phyloP scores from a whole-genome alignment of 1,140 invertebrate genomes.

The Delia radicum region DNA sequence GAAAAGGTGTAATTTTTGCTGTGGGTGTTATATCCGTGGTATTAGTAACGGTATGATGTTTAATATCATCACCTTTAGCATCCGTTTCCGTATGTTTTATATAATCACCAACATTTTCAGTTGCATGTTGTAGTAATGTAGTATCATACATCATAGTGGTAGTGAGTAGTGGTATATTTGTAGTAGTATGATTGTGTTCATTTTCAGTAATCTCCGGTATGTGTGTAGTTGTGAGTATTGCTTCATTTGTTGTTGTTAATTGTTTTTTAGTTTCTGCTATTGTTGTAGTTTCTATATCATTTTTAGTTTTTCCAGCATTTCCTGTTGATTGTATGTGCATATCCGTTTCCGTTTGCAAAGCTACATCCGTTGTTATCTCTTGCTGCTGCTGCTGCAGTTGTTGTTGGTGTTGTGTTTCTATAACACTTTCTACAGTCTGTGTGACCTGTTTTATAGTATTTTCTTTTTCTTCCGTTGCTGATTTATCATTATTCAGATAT shows the following conservation, averaged over 20 bases:
- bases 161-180: not conserved
- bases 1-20: not conserved
- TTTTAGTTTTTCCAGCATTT: not conserved
- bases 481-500: not conserved
- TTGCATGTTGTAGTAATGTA: not conserved
- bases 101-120: not conserved
- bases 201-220: not conserved
- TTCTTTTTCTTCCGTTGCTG: not conserved
- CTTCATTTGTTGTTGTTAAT: not conserved
- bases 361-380: not conserved
- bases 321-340: conserved; percentile 4
- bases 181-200: not conserved
- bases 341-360: conserved; percentile 3
- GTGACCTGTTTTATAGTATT: not conserved
- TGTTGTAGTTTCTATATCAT: not conserved
- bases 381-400: conserved; percentile 13
- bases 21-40: too few species aligned
- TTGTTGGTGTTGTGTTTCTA: not conserved
- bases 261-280: not conserved
- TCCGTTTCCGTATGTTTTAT: not conserved
- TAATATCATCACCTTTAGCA: not conserved
- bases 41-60: not conserved
- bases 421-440: not conserved
- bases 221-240: not conserved
- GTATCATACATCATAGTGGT: not conserved